These are phyloP conservation scores for Philopotamus ludificatus DNA, from an alignment of 1,140 invertebrate genomes.

Conservation along the genomic window DNA sequence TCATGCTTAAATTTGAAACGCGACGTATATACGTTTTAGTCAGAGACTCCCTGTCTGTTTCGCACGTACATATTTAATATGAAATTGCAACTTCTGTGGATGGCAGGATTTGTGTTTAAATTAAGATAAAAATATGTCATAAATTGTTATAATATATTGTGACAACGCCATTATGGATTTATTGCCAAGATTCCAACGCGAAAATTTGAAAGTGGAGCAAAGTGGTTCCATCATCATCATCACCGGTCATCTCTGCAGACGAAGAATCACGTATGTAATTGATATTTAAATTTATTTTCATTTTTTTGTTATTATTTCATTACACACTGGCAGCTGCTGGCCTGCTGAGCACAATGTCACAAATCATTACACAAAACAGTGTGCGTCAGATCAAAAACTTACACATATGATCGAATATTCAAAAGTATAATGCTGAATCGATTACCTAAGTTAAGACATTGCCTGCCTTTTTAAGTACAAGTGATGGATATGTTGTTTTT, in stretches of 20 bases:
- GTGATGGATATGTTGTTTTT: conserved; percentile 7
- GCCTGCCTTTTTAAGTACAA: conserved; percentile 33
- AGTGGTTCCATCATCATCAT: conserved; percentile 10
- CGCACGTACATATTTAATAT: too few relatives aligned
- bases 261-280: conserved; percentile 26
- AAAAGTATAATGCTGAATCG: conserved; percentile 39
- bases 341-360: neutral
- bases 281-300: conserved; percentile 21
- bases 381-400: conserved; percentile 15
- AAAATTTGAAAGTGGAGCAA: too few relatives aligned
- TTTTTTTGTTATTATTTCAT: too few relatives aligned
- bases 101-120: too few relatives aligned
- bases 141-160: too few relatives aligned
- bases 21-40: too few relatives aligned
- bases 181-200: too few relatives aligned
- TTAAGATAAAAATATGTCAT: too few relatives aligned
- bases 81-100: too few relatives aligned
- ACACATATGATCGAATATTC: neutral
- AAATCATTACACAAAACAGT: conserved; percentile 5
- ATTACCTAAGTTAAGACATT: conserved; percentile 43
- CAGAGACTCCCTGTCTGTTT: too few relatives aligned
- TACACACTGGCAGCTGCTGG: neutral
- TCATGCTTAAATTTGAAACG: too few relatives aligned
- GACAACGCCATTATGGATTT: too few relatives aligned
- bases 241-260: conserved; percentile 2